Conservation (phyloP, 2,113 vertebrate genomes). For the Tamias sibiricus region DNA sequence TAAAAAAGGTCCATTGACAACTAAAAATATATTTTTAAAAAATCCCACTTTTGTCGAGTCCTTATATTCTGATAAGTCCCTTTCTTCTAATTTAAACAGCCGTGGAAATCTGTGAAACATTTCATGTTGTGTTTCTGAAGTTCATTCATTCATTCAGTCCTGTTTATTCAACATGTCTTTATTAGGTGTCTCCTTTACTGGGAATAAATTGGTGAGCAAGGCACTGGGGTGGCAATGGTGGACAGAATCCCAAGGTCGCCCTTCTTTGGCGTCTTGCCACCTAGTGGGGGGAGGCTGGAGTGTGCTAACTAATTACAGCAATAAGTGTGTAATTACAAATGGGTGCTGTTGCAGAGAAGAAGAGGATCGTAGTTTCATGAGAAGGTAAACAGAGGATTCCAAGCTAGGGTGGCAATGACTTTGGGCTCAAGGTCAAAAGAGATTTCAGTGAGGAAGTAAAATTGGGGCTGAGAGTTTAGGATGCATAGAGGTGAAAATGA, state of each 20-base stretch:
- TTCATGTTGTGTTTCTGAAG: constrained; percentile 22
- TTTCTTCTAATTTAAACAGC: background rate
- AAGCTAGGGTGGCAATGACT: background rate
- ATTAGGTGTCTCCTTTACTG: background rate
- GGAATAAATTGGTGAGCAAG: background rate
- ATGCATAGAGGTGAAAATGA: background rate
- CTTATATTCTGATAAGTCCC: background rate
- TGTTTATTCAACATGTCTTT: background rate
- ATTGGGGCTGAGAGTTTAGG: background rate
- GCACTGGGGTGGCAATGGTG: background rate
- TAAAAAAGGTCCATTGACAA: too few relatives aligned
- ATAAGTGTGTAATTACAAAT: background rate
- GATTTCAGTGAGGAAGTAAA: background rate
- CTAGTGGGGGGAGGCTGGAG: background rate
- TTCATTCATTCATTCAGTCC: background rate
- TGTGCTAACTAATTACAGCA: background rate
- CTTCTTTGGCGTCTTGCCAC: background rate
- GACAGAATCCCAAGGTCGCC: background rate
- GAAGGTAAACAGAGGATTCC: background rate
- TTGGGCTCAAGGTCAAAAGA: background rate
- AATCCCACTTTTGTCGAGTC: background rate
- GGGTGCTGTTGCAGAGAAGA: background rate
- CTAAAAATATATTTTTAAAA: too few relatives aligned
- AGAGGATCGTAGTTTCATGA: background rate
- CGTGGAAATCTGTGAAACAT: background rate